Evolutionary conservation across 2,888 invertebrate genomes (phyloP).

Genomic region (Sinopyrophorus schimmeli): DNA sequence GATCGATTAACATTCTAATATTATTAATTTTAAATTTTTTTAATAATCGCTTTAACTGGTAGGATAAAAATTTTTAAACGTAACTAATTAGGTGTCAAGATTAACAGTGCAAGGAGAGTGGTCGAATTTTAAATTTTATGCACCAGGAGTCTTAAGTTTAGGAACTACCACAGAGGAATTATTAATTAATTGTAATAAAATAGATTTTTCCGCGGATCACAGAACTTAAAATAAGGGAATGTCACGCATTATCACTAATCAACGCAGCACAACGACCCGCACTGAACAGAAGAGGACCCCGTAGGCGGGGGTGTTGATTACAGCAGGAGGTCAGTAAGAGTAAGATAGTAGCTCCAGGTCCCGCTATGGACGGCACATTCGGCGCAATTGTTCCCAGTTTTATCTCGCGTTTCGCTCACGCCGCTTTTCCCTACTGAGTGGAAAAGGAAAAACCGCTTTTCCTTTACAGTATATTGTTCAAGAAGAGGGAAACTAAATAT

Average conservation of each 20-base stretch:
- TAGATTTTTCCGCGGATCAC: conserved; percentile 24
- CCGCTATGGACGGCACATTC: conserved; percentile 23
- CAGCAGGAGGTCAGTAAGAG: conserved; percentile 39
- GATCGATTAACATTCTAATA: no score
- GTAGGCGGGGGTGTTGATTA: conserved; percentile 35
- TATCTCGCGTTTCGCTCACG: conserved; percentile 21
- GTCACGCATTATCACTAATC: conserved; percentile 38
- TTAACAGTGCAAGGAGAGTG: no score
- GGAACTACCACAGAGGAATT: no score
- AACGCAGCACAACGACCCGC: conserved; percentile 35
- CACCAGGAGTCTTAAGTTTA: no score
- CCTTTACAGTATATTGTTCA: conserved; percentile 21
- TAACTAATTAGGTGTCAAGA: no score
- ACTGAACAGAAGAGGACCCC: conserved; percentile 25
- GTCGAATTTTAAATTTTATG: no score
- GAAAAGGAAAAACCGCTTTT: conserved; percentile 18
- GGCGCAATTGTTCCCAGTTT: conserved; percentile 19
- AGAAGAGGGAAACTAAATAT: conserved; percentile 31
- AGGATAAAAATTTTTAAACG: no score
- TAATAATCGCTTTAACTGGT: no score
- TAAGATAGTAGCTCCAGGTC: conserved; percentile 40
- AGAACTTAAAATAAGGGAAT: conserved; percentile 23
- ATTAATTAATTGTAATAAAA: no score
- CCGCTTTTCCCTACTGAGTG: not conserved
- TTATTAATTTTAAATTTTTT: no score